phyloP scores from a whole-genome alignment of 1,140 invertebrate genomes.

The Tenebrio molitor region DNA sequence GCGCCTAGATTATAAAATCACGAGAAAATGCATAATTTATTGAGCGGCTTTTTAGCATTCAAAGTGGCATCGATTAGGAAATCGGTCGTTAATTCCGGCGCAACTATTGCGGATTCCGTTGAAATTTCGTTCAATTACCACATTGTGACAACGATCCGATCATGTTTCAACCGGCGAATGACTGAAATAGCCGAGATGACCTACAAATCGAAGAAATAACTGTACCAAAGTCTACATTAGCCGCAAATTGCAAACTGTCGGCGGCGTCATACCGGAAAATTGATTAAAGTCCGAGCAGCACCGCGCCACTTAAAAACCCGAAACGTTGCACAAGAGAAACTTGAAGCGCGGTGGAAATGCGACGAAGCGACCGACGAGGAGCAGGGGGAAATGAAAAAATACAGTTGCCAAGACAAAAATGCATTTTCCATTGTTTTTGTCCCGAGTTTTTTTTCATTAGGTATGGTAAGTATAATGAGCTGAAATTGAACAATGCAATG shows the following conservation, averaged over 20 bases:
- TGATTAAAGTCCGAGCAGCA: slow-evolving; percentile 17
- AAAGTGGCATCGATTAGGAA: neutral
- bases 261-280: slow-evolving; percentile 35
- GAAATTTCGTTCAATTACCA: slow-evolving; percentile 27
- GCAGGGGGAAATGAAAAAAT: slow-evolving; percentile 4
- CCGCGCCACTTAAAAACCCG: slow-evolving; percentile 13
- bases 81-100: neutral
- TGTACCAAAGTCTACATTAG: slow-evolving; percentile 18
- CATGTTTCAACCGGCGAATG: slow-evolving; percentile 15
- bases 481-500: slow-evolving; percentile 34
- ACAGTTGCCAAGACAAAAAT: slow-evolving; percentile 14
- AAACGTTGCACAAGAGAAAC: slow-evolving; percentile 24
- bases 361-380: neutral
- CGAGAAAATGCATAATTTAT: neutral
- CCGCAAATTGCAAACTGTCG: slow-evolving; percentile 18
- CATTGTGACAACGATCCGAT: slow-evolving; percentile 14
- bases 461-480: slow-evolving; percentile 14
- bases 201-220: slow-evolving; percentile 38
- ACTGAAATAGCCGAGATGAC: slow-evolving; percentile 24
- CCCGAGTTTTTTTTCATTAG: slow-evolving; percentile 26
- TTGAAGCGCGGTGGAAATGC: neutral
- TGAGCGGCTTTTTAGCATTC: neutral
- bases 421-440: slow-evolving; percentile 27
- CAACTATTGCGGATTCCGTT: neutral
- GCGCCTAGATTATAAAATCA: too few relatives aligned